These are phyloP conservation scores for Drosophila kikkawai DNA, from an alignment of 1,140 invertebrate genomes.

Conservation along the genomic window DNA sequence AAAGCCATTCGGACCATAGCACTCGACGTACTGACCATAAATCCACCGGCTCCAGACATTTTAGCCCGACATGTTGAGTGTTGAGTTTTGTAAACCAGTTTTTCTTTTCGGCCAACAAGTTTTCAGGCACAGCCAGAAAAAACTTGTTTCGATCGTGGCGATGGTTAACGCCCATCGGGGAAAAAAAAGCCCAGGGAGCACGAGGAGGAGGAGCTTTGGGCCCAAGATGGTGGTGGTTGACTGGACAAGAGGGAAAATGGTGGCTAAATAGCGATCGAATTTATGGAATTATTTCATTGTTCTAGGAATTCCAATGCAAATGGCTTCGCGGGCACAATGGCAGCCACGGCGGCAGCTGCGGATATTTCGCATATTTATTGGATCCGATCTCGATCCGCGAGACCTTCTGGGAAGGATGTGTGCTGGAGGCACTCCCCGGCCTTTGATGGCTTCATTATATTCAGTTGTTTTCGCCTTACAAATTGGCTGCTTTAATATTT, in stretches of 20 bases:
- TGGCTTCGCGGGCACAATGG: conserved; percentile 56
- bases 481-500: conserved; percentile 83
- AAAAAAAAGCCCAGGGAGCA: conserved; percentile 14
- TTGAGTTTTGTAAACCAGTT: conserved; percentile 76
- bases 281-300: conserved; percentile 84
- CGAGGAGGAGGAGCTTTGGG: conserved; percentile 74
- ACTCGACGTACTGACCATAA: conserved; percentile 74
- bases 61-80: conserved; percentile 68
- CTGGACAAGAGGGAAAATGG: conserved; percentile 62
- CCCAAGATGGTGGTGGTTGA: conserved; percentile 73
- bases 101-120: conserved; percentile 46
- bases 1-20: conserved; percentile 65
- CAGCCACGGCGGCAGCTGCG: conserved; percentile 61
- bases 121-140: conserved; percentile 42
- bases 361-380: conserved; percentile 66
- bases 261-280: conserved; percentile 79
- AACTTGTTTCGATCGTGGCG: conserved; percentile 69
- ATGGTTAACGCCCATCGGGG: conserved; percentile 59
- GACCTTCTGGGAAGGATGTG: conserved; percentile 14
- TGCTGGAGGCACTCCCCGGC: conserved; percentile 7
- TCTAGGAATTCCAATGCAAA: conserved; percentile 80
- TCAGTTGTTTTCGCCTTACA: conserved; percentile 71
- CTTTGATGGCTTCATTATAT: conserved; percentile 79
- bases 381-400: conserved; percentile 28
- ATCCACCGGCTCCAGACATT: conserved; percentile 65